phyloP scores from a whole-genome alignment of 2,797 vertebrate species.

The Periparus ater region DNA sequence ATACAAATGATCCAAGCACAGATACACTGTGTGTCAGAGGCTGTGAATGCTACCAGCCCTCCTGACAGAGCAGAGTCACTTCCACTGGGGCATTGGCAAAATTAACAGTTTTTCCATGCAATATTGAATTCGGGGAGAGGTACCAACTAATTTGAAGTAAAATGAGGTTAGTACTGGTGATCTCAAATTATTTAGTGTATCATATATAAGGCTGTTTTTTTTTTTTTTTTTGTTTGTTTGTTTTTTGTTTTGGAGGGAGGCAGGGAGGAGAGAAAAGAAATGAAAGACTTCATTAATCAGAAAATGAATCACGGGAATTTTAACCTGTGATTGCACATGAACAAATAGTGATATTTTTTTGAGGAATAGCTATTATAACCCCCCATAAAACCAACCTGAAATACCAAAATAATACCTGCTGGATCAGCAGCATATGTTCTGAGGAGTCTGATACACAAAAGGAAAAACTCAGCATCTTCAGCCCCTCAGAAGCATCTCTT shows the following conservation, averaged over 20 bases:
- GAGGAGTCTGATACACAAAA: not conserved
- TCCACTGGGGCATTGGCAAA: not conserved
- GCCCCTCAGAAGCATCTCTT: not conserved
- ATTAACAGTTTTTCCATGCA: not conserved
- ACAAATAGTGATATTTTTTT: slow-evolving; percentile 31
- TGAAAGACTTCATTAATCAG: slow-evolving; percentile 53
- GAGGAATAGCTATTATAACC: not conserved
- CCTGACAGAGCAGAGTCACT: not conserved
- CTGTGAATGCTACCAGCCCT: not conserved
- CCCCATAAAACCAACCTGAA: slow-evolving; percentile 46
- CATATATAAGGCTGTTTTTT: not conserved
- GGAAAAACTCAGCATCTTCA: slow-evolving; percentile 19
- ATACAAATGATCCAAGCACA: not conserved
- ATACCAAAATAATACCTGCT: slow-evolving; percentile 11
- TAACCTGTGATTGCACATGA: slow-evolving; percentile 27
- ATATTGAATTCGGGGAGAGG: not conserved
- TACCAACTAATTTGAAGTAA: not conserved
- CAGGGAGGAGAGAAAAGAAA: not conserved
- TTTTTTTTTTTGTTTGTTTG: not conserved
- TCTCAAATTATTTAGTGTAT: not conserved
- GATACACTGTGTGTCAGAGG: not conserved
- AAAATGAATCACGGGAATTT: slow-evolving; percentile 45
- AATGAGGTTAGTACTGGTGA: not conserved
- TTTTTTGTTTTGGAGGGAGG: not conserved
- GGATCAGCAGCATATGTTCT: slow-evolving; percentile 52